These are phyloP conservation scores for Rhea americana DNA, from an alignment of 2,113 vertebrate genomes.

Conservation along the genomic window DNA sequence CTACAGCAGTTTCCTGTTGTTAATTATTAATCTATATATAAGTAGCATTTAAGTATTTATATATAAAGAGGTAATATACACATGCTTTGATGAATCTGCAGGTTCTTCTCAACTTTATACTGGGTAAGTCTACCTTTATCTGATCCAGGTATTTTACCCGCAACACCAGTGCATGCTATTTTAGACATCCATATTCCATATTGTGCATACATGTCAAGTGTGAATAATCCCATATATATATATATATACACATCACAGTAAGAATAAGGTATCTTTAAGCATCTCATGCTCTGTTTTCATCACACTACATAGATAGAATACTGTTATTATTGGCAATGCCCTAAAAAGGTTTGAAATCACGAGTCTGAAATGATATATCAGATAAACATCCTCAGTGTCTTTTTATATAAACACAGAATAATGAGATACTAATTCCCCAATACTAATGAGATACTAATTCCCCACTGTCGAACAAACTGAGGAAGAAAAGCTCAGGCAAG, in stretches of 20 bases:
- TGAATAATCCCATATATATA: neutral
- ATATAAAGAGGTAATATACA: constrained; percentile 2
- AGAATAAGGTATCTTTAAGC: neutral
- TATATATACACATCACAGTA: neutral
- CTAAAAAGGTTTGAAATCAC: neutral
- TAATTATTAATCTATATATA: neutral
- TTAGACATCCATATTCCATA: neutral
- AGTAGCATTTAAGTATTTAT: neutral
- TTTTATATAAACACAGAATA: neutral
- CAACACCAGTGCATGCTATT: neutral
- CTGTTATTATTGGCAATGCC: neutral
- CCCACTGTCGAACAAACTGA: neutral
- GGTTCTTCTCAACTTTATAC: neutral
- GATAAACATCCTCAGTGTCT: neutral
- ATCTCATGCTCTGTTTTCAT: neutral
- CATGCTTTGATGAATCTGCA: neutral
- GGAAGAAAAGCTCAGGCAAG: neutral
- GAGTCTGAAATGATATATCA: neutral
- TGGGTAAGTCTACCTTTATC: neutral
- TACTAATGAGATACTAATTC: neutral
- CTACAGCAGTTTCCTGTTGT: neutral
- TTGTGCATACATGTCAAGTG: neutral
- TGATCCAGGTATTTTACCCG: neutral
- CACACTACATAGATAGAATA: neutral
- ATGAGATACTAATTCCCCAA: neutral